phyloP scores from a whole-genome alignment of 2,113 vertebrate species.

The Centropus bengalensis region DNA sequence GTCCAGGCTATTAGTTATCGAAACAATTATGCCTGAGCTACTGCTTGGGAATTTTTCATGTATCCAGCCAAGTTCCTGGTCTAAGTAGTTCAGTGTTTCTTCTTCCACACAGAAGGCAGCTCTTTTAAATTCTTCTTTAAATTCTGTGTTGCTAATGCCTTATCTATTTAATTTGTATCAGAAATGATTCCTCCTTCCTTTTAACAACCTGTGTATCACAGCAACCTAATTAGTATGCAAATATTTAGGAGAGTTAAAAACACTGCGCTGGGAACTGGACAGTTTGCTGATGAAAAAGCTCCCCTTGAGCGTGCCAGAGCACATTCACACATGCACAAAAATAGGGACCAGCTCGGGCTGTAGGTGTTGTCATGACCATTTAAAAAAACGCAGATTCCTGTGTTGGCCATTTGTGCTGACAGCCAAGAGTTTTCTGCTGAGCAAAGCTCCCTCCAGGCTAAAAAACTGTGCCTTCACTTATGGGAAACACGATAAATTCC shows the following conservation, averaged over 20 bases:
- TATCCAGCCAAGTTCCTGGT: conserved; percentile 5
- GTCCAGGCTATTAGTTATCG: conserved; percentile 50
- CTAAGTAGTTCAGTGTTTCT: not conserved
- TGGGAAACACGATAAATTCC: not conserved
- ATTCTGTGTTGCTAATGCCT: not conserved
- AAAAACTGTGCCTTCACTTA: not conserved
- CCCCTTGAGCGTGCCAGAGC: not conserved
- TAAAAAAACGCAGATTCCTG: not conserved
- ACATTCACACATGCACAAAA: not conserved
- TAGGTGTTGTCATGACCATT: not conserved
- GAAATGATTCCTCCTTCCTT: not conserved
- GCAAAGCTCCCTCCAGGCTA: not conserved
- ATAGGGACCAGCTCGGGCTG: not conserved
- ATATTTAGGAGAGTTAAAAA: not conserved
- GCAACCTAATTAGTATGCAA: conserved; percentile 26
- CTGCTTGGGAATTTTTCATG: conserved; percentile 46
- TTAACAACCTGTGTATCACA: not conserved
- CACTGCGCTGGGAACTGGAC: not conserved
- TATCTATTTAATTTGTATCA: not conserved
- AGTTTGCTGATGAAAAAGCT: not conserved
- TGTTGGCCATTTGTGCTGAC: not conserved
- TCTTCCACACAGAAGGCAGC: not conserved
- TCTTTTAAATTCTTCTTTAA: not conserved
- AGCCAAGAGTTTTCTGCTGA: not conserved
- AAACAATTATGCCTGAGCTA: conserved; percentile 29